phyloP scores from a whole-genome alignment of 2,797 vertebrate species.

The Centropyge bicolor region DNA sequence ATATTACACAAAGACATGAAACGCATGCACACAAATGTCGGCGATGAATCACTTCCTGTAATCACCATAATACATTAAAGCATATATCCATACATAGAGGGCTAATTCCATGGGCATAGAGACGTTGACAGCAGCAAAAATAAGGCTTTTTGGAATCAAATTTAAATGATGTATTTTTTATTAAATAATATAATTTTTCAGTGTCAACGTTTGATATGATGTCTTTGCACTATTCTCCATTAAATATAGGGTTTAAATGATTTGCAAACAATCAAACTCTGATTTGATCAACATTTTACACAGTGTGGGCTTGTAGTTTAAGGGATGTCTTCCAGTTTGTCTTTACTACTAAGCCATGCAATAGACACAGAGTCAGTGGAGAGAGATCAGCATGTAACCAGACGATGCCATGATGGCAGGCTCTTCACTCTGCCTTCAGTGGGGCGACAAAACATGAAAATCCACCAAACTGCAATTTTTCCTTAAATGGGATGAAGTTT shows the following conservation, averaged over 20 bases:
- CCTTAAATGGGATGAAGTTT: constrained; percentile 27
- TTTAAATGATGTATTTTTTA: too few species aligned
- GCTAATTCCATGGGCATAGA: not conserved
- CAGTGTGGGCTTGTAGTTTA: too few species aligned
- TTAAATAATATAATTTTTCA: too few species aligned
- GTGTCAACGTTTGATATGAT: too few species aligned
- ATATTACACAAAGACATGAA: constrained; percentile 44
- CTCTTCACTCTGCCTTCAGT: too few species aligned
- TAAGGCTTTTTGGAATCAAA: too few species aligned
- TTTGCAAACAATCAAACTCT: too few species aligned
- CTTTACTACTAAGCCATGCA: not conserved
- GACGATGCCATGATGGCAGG: not conserved
- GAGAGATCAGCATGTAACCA: not conserved
- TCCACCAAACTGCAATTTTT: not conserved
- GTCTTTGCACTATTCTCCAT: too few species aligned
- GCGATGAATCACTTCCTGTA: constrained; percentile 58
- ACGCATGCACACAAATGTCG: constrained; percentile 23
- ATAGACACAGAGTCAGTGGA: not conserved
- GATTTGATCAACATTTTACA: too few species aligned
- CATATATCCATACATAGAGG: constrained; percentile 11
- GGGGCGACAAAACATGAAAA: not conserved
- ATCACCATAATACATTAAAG: constrained; percentile 29
- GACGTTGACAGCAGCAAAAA: not conserved
- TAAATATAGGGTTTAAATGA: too few species aligned
- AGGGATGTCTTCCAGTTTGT: too few species aligned